Base-by-base conservation (phyloP, 2,888 invertebrate genomes). In the Oscheius sp. region DNA sequence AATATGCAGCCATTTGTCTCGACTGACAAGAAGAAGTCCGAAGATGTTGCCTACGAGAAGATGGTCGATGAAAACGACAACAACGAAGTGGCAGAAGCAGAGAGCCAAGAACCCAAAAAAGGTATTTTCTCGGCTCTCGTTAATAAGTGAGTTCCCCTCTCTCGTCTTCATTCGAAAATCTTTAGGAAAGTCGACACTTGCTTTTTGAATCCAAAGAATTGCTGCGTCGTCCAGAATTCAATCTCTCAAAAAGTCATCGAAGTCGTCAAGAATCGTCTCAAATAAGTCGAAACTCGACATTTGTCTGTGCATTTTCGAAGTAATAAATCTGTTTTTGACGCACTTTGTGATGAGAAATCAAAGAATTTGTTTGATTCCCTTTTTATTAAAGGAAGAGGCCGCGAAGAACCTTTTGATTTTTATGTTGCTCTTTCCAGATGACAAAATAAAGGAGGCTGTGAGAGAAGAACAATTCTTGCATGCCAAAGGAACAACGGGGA, bases 41-140 rank as follows among this genome's bases (percentile, higher is more conserved):
- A 55, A 33, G 52, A 52, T n/a, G 52, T 52, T 29, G 34, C 8
- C 33, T 55, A 55, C 55, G 55, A 55, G 37, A 55, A 55, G 55
- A 55, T 55, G 55, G 55, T 20, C n/a, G 33, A 55, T 10, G 55
- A 55, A 25, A 55, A 48, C 23, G 23, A 20, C 12, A 48, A 8
- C 8, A 10, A 10, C 8, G 37, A 37, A 37, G 37, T 37, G 8
- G 8, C 37, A 10, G 37, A 42, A 4, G 12, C 17, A 17, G n/a
- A 42, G 17, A 12, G 12, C 42, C 4, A 48, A 20, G 48, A 48
- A 48, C 48, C 3, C 12, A 45, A 6, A 5, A 45, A 45, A 12
- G 48, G 48, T 23, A 20, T 48, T 3, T 15, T 48, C 23, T 15
- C 48, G 12, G 4, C 48, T 6, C 48, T 48, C 5, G 48, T 48